Evolutionary conservation across 1,140 invertebrate genomes (phyloP).

Genomic region (Delia radicum): DNA sequence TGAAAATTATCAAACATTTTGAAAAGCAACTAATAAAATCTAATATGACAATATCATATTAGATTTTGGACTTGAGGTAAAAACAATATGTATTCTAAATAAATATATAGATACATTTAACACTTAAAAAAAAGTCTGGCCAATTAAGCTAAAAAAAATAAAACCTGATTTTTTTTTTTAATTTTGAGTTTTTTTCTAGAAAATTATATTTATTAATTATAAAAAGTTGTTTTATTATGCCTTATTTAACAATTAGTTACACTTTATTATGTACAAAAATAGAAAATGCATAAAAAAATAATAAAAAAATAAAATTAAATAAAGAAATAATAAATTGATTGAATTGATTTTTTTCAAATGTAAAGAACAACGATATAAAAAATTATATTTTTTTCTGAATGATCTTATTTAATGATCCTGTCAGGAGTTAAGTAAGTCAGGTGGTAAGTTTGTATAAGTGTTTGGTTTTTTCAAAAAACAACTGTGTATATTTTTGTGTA

Average conservation of each 20-base stretch:
- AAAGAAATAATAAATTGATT: background rate
- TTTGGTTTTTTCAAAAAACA: background rate
- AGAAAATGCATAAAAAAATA: background rate
- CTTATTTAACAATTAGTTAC: conserved; percentile 8
- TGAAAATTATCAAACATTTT: no score
- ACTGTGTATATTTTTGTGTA: background rate
- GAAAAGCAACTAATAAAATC: no score
- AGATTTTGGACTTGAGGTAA: no score
- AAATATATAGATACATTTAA: background rate
- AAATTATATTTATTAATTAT: conserved; percentile 8
- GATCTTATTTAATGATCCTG: background rate
- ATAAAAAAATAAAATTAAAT: background rate
- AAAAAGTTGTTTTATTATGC: background rate
- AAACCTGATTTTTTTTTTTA: background rate
- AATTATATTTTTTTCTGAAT: no score
- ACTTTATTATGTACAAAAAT: conserved; percentile 17
- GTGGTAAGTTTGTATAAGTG: background rate
- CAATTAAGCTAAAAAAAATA: background rate
- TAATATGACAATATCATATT: no score
- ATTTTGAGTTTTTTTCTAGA: background rate
- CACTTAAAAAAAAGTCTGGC: background rate
- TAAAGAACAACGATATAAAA: no score
- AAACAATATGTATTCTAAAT: background rate
- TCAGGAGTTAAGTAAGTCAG: background rate
- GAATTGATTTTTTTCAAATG: background rate